Evolutionary conservation across 1,140 invertebrate species (phyloP), one percentile per base, ranked within the genome.

Genomic region (Caenorhabditis inopinata): DNA sequence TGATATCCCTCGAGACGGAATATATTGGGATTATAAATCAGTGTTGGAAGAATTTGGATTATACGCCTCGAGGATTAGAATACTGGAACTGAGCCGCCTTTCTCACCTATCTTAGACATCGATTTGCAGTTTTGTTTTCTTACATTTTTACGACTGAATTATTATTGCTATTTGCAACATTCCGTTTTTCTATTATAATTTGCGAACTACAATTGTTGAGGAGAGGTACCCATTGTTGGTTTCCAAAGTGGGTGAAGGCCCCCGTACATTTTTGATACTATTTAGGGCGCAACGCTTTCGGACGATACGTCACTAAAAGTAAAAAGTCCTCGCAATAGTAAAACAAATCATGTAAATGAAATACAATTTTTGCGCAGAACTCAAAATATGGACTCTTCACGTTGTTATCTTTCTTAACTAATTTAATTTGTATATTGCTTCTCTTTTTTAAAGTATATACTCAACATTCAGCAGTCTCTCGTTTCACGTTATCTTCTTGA

Each of bases 91-190:
- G 46, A 47, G 46, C 46, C 14, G 14, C 46, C 16, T 47, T 47
- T 47, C 46, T 47, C 46, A 4, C 46, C n/a, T n/a, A 16, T 12
- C 18, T 16, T 18, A 42, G 46, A n/a, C 48, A 51, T 51, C 48
- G 48, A 68, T 21, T 42, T 32, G 1, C 32, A 1, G n/a, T 68
- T 68, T 68, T 62, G 14, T 16, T 14, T 58, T 58, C 27, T 32
- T 16, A 16, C 51, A 12, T n/a, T 58, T 32, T 32, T n/a, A n/a
- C n/a, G n/a, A 16, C 27, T 29, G 4, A 9, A 32, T 32, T 32
- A 58, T 58, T 58, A 29, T 58, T 58, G 51, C 51, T 25, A 58
- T 58, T 58, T 58, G 51, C n/a, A n/a, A n/a, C n/a, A n/a, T n/a
- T n/a, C n/a, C n/a, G n/a, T n/a, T n/a, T n/a, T n/a, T n/a, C n/a